Evolutionary conservation across 2,888 invertebrate genomes (phyloP).

Genomic region (Dryococelus australis): DNA sequence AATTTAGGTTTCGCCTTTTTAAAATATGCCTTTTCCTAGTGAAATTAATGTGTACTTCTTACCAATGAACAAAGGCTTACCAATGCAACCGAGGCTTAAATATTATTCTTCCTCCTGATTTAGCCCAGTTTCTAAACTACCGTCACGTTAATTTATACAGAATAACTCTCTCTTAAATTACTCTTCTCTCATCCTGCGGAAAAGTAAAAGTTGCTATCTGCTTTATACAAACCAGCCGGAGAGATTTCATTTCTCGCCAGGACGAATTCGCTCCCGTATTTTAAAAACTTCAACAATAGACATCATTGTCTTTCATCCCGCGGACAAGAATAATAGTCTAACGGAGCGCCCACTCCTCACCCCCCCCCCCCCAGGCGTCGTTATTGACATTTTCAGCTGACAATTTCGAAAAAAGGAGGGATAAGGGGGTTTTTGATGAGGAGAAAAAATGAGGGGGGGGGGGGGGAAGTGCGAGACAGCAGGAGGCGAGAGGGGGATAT

Average conservation of each 20-base stretch:
- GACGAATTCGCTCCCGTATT: slow-evolving; percentile 12
- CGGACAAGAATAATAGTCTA: slow-evolving; percentile 28
- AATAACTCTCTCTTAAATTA: background rate
- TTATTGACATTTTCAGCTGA: slow-evolving; percentile 29
- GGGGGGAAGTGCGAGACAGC: background rate
- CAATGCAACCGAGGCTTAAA: background rate
- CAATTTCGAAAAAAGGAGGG: background rate
- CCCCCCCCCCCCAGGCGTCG: background rate
- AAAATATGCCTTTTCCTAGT: background rate
- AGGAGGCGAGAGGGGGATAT: background rate
- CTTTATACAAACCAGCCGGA: slow-evolving; percentile 17
- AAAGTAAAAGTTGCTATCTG: slow-evolving; percentile 19
- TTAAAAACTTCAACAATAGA: slow-evolving; percentile 17
- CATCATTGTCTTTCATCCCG: slow-evolving; percentile 23
- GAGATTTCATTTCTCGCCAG: background rate
- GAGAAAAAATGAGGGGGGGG: background rate
- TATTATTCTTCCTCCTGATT: background rate
- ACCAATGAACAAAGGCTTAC: background rate
- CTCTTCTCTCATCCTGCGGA: background rate
- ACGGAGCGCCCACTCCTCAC: background rate
- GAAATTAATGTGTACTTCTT: background rate
- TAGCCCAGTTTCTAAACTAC: background rate
- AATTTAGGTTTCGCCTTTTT: too few relatives aligned
- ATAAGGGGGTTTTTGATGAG: background rate
- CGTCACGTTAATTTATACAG: slow-evolving; percentile 18